Evolutionary conservation across 35 echinoderm and acorn worm species (phyloP).

Genomic region (Ophioderma brevispina): DNA sequence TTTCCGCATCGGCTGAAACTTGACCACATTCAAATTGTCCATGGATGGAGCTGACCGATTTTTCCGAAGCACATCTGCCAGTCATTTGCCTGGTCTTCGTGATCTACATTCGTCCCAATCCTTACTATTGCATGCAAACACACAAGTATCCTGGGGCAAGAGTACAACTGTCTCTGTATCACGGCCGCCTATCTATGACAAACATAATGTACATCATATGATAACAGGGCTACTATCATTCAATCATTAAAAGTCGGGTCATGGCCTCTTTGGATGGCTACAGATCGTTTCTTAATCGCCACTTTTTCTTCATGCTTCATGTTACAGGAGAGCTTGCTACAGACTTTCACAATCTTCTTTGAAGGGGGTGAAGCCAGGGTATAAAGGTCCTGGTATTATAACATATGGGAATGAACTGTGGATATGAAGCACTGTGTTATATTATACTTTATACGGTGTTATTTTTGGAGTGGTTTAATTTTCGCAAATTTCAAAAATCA

Average conservation of each 20-base stretch:
- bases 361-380: too few relatives aligned
- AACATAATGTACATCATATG: neutral
- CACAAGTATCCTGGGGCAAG: neutral
- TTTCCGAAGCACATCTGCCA: neutral
- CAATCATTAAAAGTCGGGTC: neutral
- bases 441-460: too few relatives aligned
- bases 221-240: neutral
- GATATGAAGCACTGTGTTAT: too few relatives aligned
- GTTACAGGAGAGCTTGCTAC: too few relatives aligned
- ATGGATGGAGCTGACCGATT: neutral
- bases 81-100: neutral
- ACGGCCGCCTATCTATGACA: neutral
- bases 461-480: too few relatives aligned
- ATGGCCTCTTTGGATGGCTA: neutral
- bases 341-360: neutral
- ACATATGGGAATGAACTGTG: too few relatives aligned
- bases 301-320: too few relatives aligned
- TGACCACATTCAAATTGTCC: neutral
- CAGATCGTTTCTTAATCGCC: neutral
- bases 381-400: too few relatives aligned
- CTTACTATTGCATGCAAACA: neutral
- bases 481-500: too few relatives aligned
- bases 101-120: neutral
- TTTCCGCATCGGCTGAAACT: too few relatives aligned
- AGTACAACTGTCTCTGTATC: neutral